Percentiles rank a stretch among this genome's conserved stretches.
Conservation (phyloP, 2,888 invertebrate genomes). For the Villa cingulata region DNA sequence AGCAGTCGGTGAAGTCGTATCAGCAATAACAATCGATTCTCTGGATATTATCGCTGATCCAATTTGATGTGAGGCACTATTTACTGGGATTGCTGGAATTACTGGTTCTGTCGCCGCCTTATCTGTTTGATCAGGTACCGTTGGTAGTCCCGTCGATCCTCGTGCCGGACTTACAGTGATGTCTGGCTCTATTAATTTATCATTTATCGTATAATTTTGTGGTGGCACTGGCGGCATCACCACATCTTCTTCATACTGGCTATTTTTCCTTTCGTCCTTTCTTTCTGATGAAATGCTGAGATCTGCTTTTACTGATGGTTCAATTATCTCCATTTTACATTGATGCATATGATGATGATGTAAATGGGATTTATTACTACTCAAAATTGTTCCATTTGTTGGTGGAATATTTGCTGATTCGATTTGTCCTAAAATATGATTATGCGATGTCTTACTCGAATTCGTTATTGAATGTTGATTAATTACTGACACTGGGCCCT, state of each 20-base stretch:
- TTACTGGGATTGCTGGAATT: not conserved
- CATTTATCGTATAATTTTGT: constrained; percentile 12
- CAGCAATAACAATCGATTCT: not conserved
- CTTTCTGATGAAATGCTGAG: not conserved
- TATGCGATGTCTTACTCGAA: constrained; percentile 1
- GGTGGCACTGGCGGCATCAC: constrained; percentile 30
- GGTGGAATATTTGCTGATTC: constrained; percentile 7
- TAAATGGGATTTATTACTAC: constrained; percentile 16
- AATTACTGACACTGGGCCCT: constrained; percentile 28
- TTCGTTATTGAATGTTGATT: not conserved
- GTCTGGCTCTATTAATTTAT: constrained; percentile 20
- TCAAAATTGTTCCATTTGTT: constrained; percentile 1
- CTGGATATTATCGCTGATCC: not conserved
- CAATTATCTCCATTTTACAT: constrained; percentile 19
- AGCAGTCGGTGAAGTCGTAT: constrained; percentile 14
- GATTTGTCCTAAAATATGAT: constrained; percentile 10
- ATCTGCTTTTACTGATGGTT: constrained; percentile 8
- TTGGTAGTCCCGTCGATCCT: constrained; percentile 52
- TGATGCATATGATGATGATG: constrained; percentile 18
- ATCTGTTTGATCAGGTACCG: constrained; percentile 41
- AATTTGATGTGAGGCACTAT: not conserved
- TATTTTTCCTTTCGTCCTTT: constrained; percentile 13
- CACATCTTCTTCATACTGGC: constrained; percentile 33
- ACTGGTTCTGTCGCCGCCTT: constrained; percentile 11
- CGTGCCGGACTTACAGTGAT: constrained; percentile 45